phyloP scores from a whole-genome alignment of 2,888 invertebrate species.

The Chrysina gloriosa region DNA sequence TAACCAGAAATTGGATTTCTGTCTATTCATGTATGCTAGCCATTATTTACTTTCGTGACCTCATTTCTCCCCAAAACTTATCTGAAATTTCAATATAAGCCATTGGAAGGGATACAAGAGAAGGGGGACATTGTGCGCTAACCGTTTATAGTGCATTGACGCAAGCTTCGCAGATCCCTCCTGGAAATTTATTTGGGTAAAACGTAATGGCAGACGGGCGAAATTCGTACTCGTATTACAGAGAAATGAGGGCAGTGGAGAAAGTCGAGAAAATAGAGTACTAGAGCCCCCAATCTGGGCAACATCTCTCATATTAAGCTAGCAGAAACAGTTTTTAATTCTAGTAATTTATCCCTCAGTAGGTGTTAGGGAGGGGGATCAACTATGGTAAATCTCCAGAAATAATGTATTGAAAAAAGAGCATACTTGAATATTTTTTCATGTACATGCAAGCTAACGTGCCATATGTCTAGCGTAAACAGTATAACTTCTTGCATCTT shows the following conservation, averaged over 20 bases:
- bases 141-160: conserved; percentile 27
- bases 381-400: no score
- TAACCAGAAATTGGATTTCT: conserved; percentile 13
- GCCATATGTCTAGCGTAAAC: no score
- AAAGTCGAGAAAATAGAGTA: not conserved
- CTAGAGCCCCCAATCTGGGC: no score
- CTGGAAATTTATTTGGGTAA: conserved; percentile 26
- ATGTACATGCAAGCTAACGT: no score
- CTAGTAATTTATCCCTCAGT: not conserved
- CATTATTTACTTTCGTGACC: conserved; percentile 37
- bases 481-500: no score
- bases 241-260: not conserved
- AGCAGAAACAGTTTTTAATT: no score
- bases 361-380: no score
- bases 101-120: not conserved
- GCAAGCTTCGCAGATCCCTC: conserved; percentile 16
- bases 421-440: no score
- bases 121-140: not conserved
- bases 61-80: conserved; percentile 19
- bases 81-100: conserved; percentile 26
- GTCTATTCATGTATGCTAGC: conserved; percentile 23
- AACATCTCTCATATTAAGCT: no score
- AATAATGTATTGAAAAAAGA: no score
- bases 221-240: conserved; percentile 1
- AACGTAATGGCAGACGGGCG: conserved; percentile 4